These are phyloP conservation scores for Acleris laterana DNA, from an alignment of 2,888 invertebrate genomes.

Conservation along the genomic window DNA sequence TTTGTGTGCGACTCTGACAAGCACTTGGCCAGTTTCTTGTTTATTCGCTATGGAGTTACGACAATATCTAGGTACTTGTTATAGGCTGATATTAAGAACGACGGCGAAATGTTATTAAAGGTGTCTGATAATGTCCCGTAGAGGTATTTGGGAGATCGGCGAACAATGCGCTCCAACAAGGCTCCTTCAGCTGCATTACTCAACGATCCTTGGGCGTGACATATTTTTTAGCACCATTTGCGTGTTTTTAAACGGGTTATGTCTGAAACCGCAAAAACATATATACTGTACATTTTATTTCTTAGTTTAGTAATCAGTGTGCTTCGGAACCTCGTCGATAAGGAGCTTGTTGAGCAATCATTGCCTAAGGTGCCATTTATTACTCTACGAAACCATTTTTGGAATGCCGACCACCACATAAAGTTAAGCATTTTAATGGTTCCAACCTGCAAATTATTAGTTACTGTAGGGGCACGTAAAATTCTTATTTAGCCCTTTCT, in stretches of 20 bases:
- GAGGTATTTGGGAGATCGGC: background rate
- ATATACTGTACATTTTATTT: background rate
- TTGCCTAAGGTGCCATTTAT: conserved; percentile 1
- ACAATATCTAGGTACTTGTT: too few relatives aligned
- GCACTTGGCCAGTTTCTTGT: too few relatives aligned
- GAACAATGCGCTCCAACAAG: conserved; percentile 19
- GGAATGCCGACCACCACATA: conserved; percentile 9
- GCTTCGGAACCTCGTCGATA: conserved; percentile 1
- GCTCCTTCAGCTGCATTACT: conserved; percentile 18
- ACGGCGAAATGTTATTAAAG: too few relatives aligned
- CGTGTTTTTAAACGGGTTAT: conserved; percentile 17
- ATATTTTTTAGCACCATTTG: conserved; percentile 19
- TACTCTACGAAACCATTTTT: conserved; percentile 10
- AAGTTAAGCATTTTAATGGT: background rate
- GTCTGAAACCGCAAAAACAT: conserved; percentile 7
- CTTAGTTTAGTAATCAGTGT: background rate
- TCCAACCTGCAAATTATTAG: too few relatives aligned
- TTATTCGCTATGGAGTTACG: too few relatives aligned
- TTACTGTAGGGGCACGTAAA: too few relatives aligned
- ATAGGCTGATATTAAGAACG: too few relatives aligned
- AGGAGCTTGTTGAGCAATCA: conserved; percentile 6
- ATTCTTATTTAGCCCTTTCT: too few relatives aligned
- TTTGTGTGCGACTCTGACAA: too few relatives aligned
- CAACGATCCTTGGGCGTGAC: conserved; percentile 19
- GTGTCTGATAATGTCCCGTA: too few relatives aligned